Evolutionary conservation across 2,797 vertebrate genomes (phyloP), one percentile per base, ranked within the genome.

Genomic region (Urophycis tenuis): DNA sequence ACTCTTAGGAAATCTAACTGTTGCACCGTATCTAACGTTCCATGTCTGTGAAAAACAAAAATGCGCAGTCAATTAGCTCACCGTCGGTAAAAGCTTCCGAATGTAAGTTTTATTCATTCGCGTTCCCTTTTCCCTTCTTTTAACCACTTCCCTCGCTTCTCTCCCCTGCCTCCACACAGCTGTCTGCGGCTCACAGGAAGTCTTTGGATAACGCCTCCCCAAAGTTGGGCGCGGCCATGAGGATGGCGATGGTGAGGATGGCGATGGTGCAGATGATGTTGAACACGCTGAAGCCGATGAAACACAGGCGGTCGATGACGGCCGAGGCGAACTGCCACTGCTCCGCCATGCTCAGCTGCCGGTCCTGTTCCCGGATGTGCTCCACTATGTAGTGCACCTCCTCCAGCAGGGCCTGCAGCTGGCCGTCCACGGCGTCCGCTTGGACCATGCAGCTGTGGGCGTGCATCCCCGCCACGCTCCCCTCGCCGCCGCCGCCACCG

Each of bases 301-400:
- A 86, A 76, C 94, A 95, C 74, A 95, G 87, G 0, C 94, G 92
- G 83, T 95, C 94, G 0, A 95, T 91, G 73, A 95, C 93, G 0
- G 94, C 93, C 0, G 93, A 94, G 0, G 93, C 94, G 45, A 95
- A 95, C 88, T 94, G 93, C 94, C 94, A 95, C 89, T 95, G 93
- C 82, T 92, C 92, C 0, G 86, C 83, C 76, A 92, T n/a, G 25
- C 88, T 90, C 49, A 93, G 86, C 32, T 87, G 90, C 79, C 91
- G 86, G 12, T 95, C 94, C 82, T 93, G 93, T 78, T 92, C 92
- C 0, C 92, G 91, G 29, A 94, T 92, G 2, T 92, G 90, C 11
- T 93, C 92, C 0, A 93, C 93, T 35, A 95, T 80, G 73, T 88
- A 95, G 78, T 89, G 93, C 71, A 95, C 90, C 79, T 95, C 94